These are phyloP conservation scores for Stigmatopora nigra DNA, from an alignment of 2,113 vertebrate species.

Conservation along the genomic window DNA sequence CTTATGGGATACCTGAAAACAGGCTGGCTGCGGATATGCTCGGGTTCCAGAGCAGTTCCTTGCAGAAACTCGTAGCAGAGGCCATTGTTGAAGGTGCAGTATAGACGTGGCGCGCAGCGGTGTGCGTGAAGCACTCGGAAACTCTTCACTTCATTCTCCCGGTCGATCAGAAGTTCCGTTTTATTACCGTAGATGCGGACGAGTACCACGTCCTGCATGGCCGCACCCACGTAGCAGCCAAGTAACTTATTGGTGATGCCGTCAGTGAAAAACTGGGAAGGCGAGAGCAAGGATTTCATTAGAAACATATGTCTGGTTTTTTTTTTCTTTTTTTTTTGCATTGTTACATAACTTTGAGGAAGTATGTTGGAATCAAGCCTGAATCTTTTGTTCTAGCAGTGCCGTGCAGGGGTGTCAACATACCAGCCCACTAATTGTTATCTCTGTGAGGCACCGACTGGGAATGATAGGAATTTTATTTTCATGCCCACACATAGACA, in stretches of 20 bases:
- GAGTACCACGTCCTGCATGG: conserved; percentile 84
- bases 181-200: conserved; percentile 96
- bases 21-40: conserved; percentile 82
- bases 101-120: conserved; percentile 87
- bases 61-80: conserved; percentile 95
- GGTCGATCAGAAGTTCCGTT: conserved; percentile 89
- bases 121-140: conserved; percentile 88
- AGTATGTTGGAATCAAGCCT: conserved; percentile 9
- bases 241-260: conserved; percentile 97
- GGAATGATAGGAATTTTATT: conserved; percentile 64
- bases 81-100: conserved; percentile 95
- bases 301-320: neutral
- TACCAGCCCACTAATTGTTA: conserved; percentile 50
- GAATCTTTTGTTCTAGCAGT: conserved; percentile 12
- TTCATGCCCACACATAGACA: conserved; percentile 28
- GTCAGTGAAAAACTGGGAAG: conserved; percentile 84
- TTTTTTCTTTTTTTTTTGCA: conserved; percentile 3
- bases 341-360: conserved; percentile 7
- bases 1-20: conserved; percentile 77
- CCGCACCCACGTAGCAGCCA: conserved; percentile 82
- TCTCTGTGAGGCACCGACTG: conserved; percentile 32
- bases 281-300: neutral
- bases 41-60: conserved; percentile 85
- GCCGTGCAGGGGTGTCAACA: conserved; percentile 12
- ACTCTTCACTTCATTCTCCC: conserved; percentile 94